Base-by-base conservation (phyloP, 2,888 invertebrate species). In the Chrysolina haemoptera region DNA sequence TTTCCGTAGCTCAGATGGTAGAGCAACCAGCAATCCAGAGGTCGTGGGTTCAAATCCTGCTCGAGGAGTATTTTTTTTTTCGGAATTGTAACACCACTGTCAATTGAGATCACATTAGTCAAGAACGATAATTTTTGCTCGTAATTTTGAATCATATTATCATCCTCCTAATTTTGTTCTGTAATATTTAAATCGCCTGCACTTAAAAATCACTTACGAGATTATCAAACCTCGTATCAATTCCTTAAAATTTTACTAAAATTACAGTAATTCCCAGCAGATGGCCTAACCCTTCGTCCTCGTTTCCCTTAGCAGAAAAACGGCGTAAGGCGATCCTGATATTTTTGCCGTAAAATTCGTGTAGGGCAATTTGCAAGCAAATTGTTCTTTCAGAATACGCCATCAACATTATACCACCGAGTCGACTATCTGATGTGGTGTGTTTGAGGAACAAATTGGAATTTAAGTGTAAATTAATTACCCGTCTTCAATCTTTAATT, bases 401-500 rank as follows among this genome's bases (percentile, higher is more conserved):
- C 59, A 59, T 27, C 59, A 35, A 35, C 59, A 59, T 59, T 59
- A 59, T 59, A n/a, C 59, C n/a, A 27, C 59, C n/a, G 65, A 63
- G 18, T 16, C 43, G 18, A 3, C 9, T 59, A 68, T 59, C 55
- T 59, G 68, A 59, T 68, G 46, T 67, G 1, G 53, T 22, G 22
- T 71, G 46, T 75, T 73, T 72, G 68, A 71, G 68, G 62, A 74
- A 74, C 76, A 78, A 76, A 78, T 76, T 74, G 74, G 70, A 76
- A 72, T 74, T 76, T 76, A 76, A 78, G 70, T 67, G 76, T 53
- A 70, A 76, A 74, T 76, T 76, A 78, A 78, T 76, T 78, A 76
- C 70, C 50, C n/a, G 16, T 22, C 63, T 63, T n/a, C 59, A 59
- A 48, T 62, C 27, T 62, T 68, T 16, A 71, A n/a, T 69, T 62